phyloP scores from a whole-genome alignment of 2,797 vertebrate genomes.

The Euthynnus affinis region DNA sequence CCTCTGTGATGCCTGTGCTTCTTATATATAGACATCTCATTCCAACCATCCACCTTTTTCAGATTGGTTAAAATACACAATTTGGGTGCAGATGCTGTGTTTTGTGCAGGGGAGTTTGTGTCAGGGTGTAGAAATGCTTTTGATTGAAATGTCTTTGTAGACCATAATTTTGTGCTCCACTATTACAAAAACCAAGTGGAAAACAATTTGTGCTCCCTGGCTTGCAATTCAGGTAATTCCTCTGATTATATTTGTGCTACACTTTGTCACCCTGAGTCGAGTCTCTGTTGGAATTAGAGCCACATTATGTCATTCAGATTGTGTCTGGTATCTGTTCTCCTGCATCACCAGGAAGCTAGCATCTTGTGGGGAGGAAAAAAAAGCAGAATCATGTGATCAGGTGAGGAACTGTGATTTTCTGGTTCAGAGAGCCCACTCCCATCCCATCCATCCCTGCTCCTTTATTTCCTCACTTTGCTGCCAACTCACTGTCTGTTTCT shows the following conservation, averaged over 20 bases:
- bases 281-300: conserved; percentile 9
- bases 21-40: conserved; percentile 73
- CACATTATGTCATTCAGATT: conserved; percentile 16
- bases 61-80: conserved; percentile 54
- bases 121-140: conserved; percentile 2
- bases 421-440: conserved; percentile 44
- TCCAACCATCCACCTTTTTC: conserved; percentile 51
- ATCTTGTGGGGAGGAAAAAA: not conserved
- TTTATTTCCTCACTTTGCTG: conserved; percentile 4
- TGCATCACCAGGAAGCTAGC: conserved; percentile 1
- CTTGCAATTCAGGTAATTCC: conserved; percentile 3
- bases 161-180: conserved; percentile 22
- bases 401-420: conserved; percentile 55
- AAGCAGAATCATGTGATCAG: conserved; percentile 28
- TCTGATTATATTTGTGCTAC: conserved; percentile 6
- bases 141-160: conserved; percentile 12
- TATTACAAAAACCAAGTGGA: conserved; percentile 25
- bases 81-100: conserved; percentile 21
- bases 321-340: conserved; percentile 11
- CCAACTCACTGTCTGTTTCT: conserved; percentile 27
- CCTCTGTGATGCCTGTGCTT: conserved; percentile 53
- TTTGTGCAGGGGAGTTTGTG: not conserved
- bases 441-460: not conserved
- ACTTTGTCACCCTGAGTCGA: conserved; percentile 1
- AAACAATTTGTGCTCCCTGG: conserved; percentile 36